These are phyloP conservation scores for Leptosomus discolor DNA, from an alignment of 2,113 vertebrate species.

Conservation along the genomic window DNA sequence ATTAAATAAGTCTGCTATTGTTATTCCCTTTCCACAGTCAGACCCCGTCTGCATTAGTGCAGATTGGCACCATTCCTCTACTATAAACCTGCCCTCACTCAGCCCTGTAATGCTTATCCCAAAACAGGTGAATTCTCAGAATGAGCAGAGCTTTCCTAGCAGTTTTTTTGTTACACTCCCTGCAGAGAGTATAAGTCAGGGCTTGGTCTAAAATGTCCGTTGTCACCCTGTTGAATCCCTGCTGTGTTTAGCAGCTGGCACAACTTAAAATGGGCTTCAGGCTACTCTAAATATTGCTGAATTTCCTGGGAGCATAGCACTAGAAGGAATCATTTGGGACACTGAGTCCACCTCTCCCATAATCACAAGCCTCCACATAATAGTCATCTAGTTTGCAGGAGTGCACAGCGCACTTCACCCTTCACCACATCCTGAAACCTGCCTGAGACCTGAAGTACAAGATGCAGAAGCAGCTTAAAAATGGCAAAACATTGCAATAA, in stretches of 20 bases:
- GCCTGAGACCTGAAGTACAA: neutral
- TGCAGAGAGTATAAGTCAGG: neutral
- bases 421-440: neutral
- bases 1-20: conserved; percentile 15
- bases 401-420: neutral
- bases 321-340: neutral
- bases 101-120: neutral
- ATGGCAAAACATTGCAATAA: neutral
- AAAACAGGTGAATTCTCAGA: conserved; percentile 8
- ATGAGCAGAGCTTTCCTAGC: neutral
- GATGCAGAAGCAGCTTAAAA: neutral
- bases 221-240: conserved; percentile 29
- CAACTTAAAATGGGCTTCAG: conserved; percentile 53
- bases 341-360: neutral
- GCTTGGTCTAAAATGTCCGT: conserved; percentile 44
- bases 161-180: neutral
- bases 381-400: neutral
- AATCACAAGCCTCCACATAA: neutral
- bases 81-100: neutral
- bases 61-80: neutral
- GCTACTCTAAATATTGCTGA: neutral
- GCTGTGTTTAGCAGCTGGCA: conserved; percentile 55
- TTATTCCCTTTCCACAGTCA: neutral
- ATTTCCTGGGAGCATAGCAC: neutral
- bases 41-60: neutral